Evolutionary conservation across 53 echinoderm and acorn worm species (phyloP).

Genomic region (Antedon mediterranea): DNA sequence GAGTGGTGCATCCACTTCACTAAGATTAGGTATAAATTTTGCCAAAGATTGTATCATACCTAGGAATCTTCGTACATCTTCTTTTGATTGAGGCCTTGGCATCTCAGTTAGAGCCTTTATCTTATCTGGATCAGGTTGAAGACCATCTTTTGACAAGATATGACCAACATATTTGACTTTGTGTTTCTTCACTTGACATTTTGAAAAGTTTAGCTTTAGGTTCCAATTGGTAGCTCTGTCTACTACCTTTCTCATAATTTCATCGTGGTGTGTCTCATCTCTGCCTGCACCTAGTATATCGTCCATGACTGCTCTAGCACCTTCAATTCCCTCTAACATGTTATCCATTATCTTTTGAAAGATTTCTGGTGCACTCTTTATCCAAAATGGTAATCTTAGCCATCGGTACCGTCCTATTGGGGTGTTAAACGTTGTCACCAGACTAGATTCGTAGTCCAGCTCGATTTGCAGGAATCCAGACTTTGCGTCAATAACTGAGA

Average conservation of each 20-base stretch:
- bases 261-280: constrained; percentile 22
- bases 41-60: constrained; percentile 32
- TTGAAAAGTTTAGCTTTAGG: constrained; percentile 22
- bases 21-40: constrained; percentile 33
- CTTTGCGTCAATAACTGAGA: too few relatives aligned
- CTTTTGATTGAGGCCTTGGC: constrained; percentile 22
- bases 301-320: constrained; percentile 48
- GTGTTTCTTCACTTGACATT: constrained; percentile 26
- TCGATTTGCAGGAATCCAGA: too few relatives aligned
- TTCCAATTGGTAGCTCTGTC: constrained; percentile 32
- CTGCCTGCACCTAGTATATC: constrained; percentile 35
- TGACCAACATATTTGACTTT: constrained; percentile 35
- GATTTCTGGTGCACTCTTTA: constrained; percentile 33
- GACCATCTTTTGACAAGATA: constrained; percentile 20
- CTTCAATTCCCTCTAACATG: constrained; percentile 35
- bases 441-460: too few relatives aligned
- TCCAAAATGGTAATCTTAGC: constrained; percentile 52
- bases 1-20: constrained; percentile 41
- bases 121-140: constrained; percentile 33
- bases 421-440: too few relatives aligned
- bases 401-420: too few relatives aligned
- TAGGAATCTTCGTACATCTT: constrained; percentile 31
- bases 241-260: constrained; percentile 24
- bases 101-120: constrained; percentile 30
- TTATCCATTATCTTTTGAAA: constrained; percentile 51